Evolutionary conservation across 2,113 vertebrate genomes (phyloP).

Genomic region (Prunella fulvescens): DNA sequence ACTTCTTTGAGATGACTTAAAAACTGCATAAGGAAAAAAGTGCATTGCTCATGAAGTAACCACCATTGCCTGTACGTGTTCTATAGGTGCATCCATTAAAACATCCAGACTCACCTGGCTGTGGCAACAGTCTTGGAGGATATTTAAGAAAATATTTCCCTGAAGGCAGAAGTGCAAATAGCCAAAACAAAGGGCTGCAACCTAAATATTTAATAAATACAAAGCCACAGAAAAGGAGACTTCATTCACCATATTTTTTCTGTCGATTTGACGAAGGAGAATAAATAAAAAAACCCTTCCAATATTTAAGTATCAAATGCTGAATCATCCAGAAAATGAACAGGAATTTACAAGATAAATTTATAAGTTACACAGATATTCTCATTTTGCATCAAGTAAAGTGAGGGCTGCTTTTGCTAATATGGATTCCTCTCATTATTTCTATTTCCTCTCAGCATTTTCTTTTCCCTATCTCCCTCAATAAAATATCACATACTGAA

Average conservation of each 20-base stretch:
- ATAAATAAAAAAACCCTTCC: not conserved
- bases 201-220: not conserved
- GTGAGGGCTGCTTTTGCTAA: not conserved
- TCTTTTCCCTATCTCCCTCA: not conserved
- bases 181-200: not conserved
- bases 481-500: not conserved
- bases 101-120: not conserved
- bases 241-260: not conserved
- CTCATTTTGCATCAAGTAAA: not conserved
- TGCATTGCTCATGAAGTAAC: not conserved
- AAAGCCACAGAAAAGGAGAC: not conserved
- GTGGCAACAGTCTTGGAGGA: not conserved
- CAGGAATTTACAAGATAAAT: not conserved
- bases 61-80: not conserved
- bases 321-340: not conserved
- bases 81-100: not conserved
- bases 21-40: not conserved
- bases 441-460: not conserved
- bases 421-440: not conserved
- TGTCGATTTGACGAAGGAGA: not conserved
- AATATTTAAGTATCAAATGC: not conserved
- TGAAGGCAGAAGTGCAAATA: not conserved
- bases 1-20: not conserved
- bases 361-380: not conserved
- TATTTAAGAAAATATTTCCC: not conserved